Percentiles rank a stretch among this genome's conserved stretches.
Evolutionary conservation across 2,888 invertebrate genomes (phyloP).

Genomic region (Hololepta plana): DNA sequence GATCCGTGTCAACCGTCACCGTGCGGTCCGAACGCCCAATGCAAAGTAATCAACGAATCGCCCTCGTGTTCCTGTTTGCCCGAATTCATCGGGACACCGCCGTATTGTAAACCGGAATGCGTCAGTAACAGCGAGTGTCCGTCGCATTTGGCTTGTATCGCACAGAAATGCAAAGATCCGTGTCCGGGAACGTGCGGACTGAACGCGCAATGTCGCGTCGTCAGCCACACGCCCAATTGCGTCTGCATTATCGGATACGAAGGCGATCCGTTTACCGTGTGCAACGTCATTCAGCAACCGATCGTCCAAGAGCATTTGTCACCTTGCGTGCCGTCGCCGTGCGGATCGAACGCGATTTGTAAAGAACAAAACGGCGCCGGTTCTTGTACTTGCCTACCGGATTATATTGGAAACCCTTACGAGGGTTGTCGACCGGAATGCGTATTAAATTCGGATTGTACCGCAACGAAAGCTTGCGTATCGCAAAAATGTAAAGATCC

Average conservation of each 20-base stretch:
- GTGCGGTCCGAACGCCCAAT: constrained; percentile 61
- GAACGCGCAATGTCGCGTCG: constrained; percentile 52
- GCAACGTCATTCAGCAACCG: constrained; percentile 27
- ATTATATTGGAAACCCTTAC: constrained; percentile 60
- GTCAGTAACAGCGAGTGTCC: constrained; percentile 52
- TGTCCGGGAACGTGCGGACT: constrained; percentile 55
- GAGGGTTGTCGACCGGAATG: constrained; percentile 64
- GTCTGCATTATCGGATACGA: constrained; percentile 45
- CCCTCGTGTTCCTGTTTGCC: constrained; percentile 56
- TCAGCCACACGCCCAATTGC: constrained; percentile 58
- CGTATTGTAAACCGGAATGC: constrained; percentile 55
- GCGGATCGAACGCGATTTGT: constrained; percentile 51
- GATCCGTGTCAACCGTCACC: constrained; percentile 54
- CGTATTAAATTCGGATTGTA: constrained; percentile 50
- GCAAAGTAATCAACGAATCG: constrained; percentile 34
- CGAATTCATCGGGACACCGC: constrained; percentile 51
- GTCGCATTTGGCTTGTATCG: constrained; percentile 49
- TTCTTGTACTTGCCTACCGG: constrained; percentile 49
- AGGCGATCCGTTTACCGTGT: constrained; percentile 48
- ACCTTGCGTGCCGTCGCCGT: constrained; percentile 48
- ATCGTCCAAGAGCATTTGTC: constrained; percentile 28
- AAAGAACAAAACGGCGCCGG: constrained; percentile 41
- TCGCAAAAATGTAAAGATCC: constrained; percentile 62
- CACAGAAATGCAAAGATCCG: constrained; percentile 56
- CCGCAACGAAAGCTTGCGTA: constrained; percentile 52